A percentile compares a stretch with the other conserved stretches of the same genome.
Evolutionary conservation across 2,797 vertebrate species (phyloP).

Genomic region (Avahi laniger): DNA sequence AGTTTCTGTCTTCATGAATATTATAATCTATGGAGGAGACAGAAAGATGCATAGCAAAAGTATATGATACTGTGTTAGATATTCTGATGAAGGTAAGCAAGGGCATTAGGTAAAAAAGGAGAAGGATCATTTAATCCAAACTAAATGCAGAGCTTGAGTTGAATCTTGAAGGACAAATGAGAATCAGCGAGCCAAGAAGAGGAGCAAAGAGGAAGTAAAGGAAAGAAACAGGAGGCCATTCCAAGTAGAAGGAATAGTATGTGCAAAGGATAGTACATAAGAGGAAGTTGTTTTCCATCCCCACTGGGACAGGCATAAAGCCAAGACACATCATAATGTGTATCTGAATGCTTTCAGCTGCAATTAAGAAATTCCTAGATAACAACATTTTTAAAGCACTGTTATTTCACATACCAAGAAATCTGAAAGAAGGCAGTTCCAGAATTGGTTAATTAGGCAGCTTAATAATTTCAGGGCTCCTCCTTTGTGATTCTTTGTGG

Average conservation of each 20-base stretch:
- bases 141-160: neutral
- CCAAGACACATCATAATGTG: neutral
- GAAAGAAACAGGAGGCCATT: neutral
- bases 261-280: neutral
- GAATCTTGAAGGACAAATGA: constrained; percentile 6
- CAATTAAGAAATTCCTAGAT: neutral
- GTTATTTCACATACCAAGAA: neutral
- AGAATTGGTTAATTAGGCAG: neutral
- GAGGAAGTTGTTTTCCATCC: neutral
- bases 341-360: neutral
- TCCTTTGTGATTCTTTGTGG: neutral
- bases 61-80: neutral
- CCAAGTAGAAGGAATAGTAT: neutral
- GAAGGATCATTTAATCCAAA: neutral
- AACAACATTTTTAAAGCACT: constrained; percentile 16
- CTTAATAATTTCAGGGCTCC: neutral
- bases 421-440: neutral
- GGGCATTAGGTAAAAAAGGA: neutral
- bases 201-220: neutral
- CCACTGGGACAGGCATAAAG: neutral
- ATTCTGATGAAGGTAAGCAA: neutral
- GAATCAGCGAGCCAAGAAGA: neutral
- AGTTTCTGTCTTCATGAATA: neutral
- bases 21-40: neutral
- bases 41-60: neutral